Percentiles rank a stretch among this genome's conserved stretches.
phyloP scores from a whole-genome alignment of 2,113 vertebrate genomes.

The Chaenogobius annularis region DNA sequence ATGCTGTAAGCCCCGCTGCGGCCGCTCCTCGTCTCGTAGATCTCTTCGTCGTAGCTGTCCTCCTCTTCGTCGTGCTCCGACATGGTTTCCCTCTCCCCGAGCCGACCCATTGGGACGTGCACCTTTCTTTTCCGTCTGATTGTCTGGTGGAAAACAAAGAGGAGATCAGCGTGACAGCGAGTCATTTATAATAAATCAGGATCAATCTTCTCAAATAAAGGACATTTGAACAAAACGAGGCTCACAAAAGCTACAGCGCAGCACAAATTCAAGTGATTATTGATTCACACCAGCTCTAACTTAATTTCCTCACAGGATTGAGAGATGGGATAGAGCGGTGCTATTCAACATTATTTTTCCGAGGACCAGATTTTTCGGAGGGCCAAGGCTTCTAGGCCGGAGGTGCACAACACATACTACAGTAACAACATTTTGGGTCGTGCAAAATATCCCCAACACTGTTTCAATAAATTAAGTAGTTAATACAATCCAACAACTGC shows the following conservation, averaged over 20 bases:
- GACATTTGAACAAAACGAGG: not conserved
- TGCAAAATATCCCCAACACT: too few species aligned
- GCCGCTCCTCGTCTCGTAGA: slow-evolving; percentile 82
- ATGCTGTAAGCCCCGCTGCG: slow-evolving; percentile 78
- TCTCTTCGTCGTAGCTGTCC: slow-evolving; percentile 94
- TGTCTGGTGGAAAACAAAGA: slow-evolving; percentile 76
- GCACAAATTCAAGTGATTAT: slow-evolving; percentile 11
- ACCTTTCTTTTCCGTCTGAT: slow-evolving; percentile 96
- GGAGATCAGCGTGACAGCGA: not conserved
- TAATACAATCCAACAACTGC: too few species aligned
- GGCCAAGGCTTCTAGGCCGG: too few species aligned
- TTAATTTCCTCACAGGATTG: not conserved
- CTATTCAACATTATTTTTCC: too few species aligned
- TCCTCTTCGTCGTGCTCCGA: slow-evolving; percentile 95
- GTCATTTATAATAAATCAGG: slow-evolving; percentile 21
- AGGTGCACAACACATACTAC: too few species aligned
- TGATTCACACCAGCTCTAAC: not conserved
- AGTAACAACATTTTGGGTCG: too few species aligned
- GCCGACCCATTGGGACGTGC: slow-evolving; percentile 87
- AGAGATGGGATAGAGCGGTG: not conserved
- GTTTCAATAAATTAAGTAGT: too few species aligned
- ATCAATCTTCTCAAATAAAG: not conserved
- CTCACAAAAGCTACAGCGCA: slow-evolving; percentile 4
- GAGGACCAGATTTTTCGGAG: too few species aligned
- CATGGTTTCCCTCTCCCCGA: slow-evolving; percentile 88